Conservation (phyloP, 2,888 invertebrate genomes). For the Campaea margaritaria region DNA sequence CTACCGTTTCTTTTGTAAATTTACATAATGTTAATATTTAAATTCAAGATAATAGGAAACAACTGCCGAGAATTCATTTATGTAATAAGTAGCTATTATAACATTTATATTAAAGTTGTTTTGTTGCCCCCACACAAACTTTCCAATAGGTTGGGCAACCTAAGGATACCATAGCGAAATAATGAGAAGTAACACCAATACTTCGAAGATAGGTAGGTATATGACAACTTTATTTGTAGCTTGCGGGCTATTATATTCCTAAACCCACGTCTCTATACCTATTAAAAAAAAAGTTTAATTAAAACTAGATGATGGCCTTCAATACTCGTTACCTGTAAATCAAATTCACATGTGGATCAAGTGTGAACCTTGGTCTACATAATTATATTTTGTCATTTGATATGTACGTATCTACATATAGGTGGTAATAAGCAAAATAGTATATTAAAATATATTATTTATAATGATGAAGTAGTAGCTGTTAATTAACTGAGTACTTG, state of each 20-base stretch:
- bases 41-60: slow-evolving; percentile 34
- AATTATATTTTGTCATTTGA: not conserved
- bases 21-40: slow-evolving; percentile 47
- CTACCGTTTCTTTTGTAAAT: slow-evolving; percentile 32
- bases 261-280: not conserved
- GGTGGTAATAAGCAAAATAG: slow-evolving; percentile 11
- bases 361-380: slow-evolving; percentile 34
- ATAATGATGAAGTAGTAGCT: not conserved
- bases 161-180: not conserved
- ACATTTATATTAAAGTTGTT: slow-evolving; percentile 17
- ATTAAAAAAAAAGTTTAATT: not conserved
- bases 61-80: slow-evolving; percentile 32
- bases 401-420: no score
- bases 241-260: not conserved
- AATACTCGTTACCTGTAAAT: slow-evolving; percentile 10
- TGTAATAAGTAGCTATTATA: slow-evolving; percentile 29
- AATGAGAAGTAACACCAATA: not conserved
- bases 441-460: not conserved
- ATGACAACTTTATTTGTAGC: no score
- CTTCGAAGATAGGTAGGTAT: no score
- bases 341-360: slow-evolving; percentile 29
- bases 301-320: slow-evolving; percentile 1
- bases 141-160: slow-evolving; percentile 13
- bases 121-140: not conserved
- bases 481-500: not conserved